Percentiles rank a stretch among this genome's conserved stretches.
phyloP scores from a whole-genome alignment of 2,113 vertebrate genomes.

The Mionectes macconnelli region DNA sequence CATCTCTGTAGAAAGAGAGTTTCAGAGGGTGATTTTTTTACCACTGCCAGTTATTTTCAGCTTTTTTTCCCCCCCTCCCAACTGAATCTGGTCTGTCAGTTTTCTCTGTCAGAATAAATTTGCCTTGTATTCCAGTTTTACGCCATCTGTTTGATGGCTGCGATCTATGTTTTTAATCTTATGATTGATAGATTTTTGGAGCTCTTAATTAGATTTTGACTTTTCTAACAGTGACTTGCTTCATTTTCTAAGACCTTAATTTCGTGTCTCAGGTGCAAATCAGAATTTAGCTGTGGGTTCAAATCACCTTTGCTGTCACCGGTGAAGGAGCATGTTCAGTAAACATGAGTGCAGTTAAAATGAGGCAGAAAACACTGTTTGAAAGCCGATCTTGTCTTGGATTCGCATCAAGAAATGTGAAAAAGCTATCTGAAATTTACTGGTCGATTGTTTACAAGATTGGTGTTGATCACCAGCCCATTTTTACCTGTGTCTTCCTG shows the following conservation, averaged over 20 bases:
- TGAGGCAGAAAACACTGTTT: not conserved
- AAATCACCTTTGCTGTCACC: not conserved
- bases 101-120: slow-evolving; percentile 36
- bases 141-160: slow-evolving; percentile 32
- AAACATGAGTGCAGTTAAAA: not conserved
- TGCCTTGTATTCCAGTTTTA: not conserved
- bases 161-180: not conserved
- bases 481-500: not conserved
- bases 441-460: not conserved
- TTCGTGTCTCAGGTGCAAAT: not conserved
- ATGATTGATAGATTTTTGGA: slow-evolving; percentile 40
- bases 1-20: not conserved
- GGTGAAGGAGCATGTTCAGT: not conserved
- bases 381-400: not conserved
- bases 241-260: not conserved
- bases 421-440: not conserved
- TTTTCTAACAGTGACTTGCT: not conserved
- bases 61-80: fast-evolving
- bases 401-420: not conserved
- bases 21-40: not conserved
- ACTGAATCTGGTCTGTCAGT: slow-evolving; percentile 26
- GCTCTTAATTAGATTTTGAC: slow-evolving; percentile 10
- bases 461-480: not conserved
- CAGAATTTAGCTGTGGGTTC: not conserved
- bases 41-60: not conserved